A percentile compares a stretch with the other conserved stretches of the same genome.
Conservation (phyloP, 2,113 vertebrate genomes). For the Eulemur rufifrons region DNA sequence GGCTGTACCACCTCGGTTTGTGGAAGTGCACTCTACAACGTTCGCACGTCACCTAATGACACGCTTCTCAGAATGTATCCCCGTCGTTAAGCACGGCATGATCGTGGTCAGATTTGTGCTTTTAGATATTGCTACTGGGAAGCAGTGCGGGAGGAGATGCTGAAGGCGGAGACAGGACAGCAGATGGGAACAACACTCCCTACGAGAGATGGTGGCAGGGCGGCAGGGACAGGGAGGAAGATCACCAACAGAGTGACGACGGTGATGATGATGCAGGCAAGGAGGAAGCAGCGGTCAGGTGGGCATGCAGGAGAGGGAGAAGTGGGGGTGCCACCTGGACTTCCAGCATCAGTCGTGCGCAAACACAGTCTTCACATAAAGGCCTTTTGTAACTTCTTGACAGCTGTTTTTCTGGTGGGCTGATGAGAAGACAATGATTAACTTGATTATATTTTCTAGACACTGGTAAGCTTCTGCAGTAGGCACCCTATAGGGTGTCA, state of each 20-base stretch:
- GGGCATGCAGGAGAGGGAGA: not conserved
- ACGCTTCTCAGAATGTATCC: not conserved
- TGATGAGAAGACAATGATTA: not conserved
- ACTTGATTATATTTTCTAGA: not conserved
- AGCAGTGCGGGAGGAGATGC: not conserved
- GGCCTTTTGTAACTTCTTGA: not conserved
- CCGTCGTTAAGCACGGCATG: not conserved
- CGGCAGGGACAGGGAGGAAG: not conserved
- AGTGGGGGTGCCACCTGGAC: not conserved
- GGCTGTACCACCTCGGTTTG: not conserved
- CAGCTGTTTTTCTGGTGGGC: constrained; percentile 14
- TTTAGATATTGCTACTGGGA: not conserved
- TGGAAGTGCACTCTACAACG: not conserved
- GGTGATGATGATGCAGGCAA: no score
- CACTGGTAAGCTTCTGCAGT: not conserved
- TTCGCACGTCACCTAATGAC: not conserved
- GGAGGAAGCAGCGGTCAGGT: not conserved
- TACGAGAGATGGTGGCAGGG: no score
- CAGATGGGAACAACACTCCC: not conserved
- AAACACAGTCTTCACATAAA: not conserved
- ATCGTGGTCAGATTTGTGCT: not conserved
- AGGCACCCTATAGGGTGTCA: not conserved
- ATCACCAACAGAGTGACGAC: not conserved
- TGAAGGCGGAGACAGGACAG: not conserved
- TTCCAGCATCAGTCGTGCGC: no score